Percentiles rank a stretch among this genome's conserved stretches.
Conservation (phyloP, 2,113 vertebrate genomes). For the Arizona elegans region DNA sequence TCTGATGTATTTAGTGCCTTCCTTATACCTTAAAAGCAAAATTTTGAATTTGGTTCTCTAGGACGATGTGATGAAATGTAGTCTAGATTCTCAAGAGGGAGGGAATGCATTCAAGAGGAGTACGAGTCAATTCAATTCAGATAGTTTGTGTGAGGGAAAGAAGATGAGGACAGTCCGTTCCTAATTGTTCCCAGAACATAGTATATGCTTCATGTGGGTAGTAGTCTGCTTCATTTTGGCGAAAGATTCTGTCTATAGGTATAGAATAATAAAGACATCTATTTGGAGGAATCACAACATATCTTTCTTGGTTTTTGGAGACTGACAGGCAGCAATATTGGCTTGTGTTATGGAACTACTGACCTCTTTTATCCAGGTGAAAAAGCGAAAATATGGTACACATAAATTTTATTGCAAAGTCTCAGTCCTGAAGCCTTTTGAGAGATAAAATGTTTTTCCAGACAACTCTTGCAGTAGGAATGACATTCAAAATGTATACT, state of each 20-base stretch:
- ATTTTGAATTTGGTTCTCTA: background rate
- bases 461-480: background rate
- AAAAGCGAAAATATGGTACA: background rate
- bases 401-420: background rate
- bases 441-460: background rate
- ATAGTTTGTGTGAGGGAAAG: background rate
- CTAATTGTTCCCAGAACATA: background rate
- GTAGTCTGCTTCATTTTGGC: background rate
- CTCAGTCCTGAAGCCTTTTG: background rate
- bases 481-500: background rate
- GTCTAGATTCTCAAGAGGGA: background rate
- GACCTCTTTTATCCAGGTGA: background rate
- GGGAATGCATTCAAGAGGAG: background rate
- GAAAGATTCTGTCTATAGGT: background rate
- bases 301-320: background rate
- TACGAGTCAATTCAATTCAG: background rate
- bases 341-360: background rate
- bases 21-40: background rate
- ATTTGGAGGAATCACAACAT: background rate
- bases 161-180: background rate
- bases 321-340: background rate
- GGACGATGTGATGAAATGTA: background rate
- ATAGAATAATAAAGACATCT: background rate
- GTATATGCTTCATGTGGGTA: background rate
- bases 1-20: background rate